Percentiles rank a stretch among this genome's conserved stretches.
Conservation (phyloP, 1,140 invertebrate genomes). For the Mizuhopecten yessoensis region DNA sequence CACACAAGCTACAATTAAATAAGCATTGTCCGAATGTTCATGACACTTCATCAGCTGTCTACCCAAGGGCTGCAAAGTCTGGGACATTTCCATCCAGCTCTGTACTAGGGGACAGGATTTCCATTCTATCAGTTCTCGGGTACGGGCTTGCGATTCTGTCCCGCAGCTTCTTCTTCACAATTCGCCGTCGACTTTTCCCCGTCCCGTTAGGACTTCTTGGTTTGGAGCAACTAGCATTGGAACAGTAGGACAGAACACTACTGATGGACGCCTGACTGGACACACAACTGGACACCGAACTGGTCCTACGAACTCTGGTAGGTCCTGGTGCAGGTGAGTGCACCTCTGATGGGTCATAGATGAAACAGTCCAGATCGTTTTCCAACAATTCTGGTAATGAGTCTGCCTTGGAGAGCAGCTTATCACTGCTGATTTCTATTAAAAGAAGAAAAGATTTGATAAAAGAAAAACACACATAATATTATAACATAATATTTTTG, state of each 20-base stretch:
- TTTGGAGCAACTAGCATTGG: neutral
- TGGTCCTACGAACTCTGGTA: neutral
- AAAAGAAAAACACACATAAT: too few relatives aligned
- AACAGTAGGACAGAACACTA: neutral
- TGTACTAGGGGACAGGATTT: neutral
- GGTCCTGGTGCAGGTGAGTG: neutral
- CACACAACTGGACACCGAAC: neutral
- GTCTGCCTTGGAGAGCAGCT: neutral
- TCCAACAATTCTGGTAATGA: neutral
- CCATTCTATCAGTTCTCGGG: neutral
- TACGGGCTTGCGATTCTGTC: constrained; percentile 27
- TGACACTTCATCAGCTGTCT: neutral
- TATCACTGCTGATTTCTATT: neutral
- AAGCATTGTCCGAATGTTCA: too few relatives aligned
- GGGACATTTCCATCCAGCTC: neutral
- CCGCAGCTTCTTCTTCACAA: neutral
- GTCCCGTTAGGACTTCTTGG: too few relatives aligned
- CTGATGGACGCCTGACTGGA: neutral
- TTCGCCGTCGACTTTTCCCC: neutral
- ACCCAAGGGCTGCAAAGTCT: neutral
- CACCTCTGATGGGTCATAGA: neutral
- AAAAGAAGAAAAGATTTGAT: neutral
- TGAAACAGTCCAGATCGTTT: neutral
- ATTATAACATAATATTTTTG: too few relatives aligned
- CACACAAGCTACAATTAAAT: too few relatives aligned